Evolutionary conservation across 2,797 vertebrate genomes (phyloP), one percentile per base, ranked within the genome.

Genomic region (Neostethus bicornis): DNA sequence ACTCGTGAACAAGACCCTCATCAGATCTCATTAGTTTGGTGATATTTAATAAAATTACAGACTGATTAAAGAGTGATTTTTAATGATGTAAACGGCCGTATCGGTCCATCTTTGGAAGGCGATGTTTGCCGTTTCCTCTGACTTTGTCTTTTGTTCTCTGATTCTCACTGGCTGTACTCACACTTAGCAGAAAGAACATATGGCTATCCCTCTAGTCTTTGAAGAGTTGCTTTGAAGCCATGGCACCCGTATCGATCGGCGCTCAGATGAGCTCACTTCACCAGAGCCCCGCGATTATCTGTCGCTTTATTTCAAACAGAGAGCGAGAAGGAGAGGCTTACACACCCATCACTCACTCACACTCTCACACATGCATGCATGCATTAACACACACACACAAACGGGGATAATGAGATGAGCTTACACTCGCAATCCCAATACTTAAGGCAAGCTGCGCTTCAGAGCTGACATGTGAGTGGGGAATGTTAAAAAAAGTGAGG

Each of bases 281-380:
- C 80, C 85, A 87, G 86, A 90, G 83, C 86, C 87, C 83, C 77
- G 81, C 81, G 86, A 89, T 91, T 89, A 90, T 89, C 79, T 87
- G 87, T 88, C 84, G 85, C 85, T 87, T 87, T 85, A 88, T 89
- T 87, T 88, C 86, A 87, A 88, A 90, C 85, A 75, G 85, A 84
- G 73, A 54, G 66, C 75, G 10, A 68, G 81, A 77, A 80, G 82
- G 80, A 80, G 70, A 75, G 85, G 87, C 85, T 90, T 90, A 87
- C 74, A 44, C 81, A 74, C 77, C 83, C 80, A 77, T 86, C 85
- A 86, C 79, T 88, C 87, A 86, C 79, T 81, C 81, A 83, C 77
- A 61, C 64, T 79, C 83, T 79, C 81, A 85, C 78, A 76, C 75
- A 56, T 37, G 66, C 4, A n/a, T 43, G n/a, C 43, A 42, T 52